Evolutionary conservation across 2,888 invertebrate genomes (phyloP).

Genomic region (Drosophila kuntzei): DNA sequence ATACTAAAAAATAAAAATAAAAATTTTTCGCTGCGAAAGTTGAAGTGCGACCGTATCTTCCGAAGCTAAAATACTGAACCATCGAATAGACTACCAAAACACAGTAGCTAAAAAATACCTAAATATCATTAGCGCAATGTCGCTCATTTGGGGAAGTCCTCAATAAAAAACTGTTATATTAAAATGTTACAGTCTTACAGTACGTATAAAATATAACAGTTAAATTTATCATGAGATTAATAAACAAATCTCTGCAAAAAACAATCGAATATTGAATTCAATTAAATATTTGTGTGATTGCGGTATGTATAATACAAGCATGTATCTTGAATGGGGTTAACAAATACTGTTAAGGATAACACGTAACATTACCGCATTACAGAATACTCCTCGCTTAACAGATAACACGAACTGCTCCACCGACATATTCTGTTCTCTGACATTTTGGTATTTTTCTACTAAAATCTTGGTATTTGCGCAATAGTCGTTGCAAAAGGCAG

Average conservation of each 20-base stretch:
- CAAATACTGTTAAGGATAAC: not conserved
- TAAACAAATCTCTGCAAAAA: not conserved
- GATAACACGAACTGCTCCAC: not conserved
- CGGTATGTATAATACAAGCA: too few species aligned
- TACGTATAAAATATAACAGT: not conserved
- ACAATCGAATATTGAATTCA: not conserved
- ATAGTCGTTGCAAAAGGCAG: too few species aligned
- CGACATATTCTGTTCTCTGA: not conserved
- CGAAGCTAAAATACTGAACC: slow-evolving; percentile 41
- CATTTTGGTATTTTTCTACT: slow-evolving; percentile 3
- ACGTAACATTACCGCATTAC: not conserved
- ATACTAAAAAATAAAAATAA: slow-evolving; percentile 61
- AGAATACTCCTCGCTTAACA: slow-evolving; percentile 4
- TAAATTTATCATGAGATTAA: not conserved
- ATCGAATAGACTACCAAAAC: not conserved
- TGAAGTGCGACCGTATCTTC: slow-evolving; percentile 42
- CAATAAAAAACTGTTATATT: not conserved
- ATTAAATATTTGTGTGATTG: not conserved
- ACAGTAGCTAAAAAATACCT: slow-evolving; percentile 30
- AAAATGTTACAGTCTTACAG: not conserved
- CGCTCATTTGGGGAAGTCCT: not conserved
- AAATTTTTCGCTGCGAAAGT: slow-evolving; percentile 59
- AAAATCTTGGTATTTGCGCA: not conserved
- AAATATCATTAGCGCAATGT: not conserved
- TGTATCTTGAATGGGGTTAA: not conserved